Conservation (phyloP, 1,140 invertebrate species). For the Pogonomyrmex californicus region DNA sequence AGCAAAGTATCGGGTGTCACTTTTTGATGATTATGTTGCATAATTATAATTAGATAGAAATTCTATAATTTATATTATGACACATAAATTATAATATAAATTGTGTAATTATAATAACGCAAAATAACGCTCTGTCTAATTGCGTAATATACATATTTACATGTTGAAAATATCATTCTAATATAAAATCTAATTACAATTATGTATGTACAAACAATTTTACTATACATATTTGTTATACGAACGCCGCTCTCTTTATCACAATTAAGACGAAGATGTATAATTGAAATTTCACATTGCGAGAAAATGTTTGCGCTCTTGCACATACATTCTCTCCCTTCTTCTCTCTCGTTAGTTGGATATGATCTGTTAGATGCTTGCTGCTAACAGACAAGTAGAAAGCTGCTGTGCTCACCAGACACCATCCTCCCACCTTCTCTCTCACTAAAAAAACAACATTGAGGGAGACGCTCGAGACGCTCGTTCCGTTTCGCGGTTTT, state of each 20-base stretch:
- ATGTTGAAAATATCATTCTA: neutral
- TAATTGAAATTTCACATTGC: conserved; percentile 11
- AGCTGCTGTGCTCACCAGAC: conserved; percentile 39
- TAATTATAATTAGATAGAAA: conserved; percentile 23
- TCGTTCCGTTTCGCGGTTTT: conserved; percentile 34
- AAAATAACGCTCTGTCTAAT: neutral
- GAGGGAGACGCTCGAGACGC: neutral
- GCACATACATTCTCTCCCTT: conserved; percentile 37
- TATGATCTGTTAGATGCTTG: conserved; percentile 49
- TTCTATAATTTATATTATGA: neutral
- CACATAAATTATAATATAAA: conserved; percentile 4
- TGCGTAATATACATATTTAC: neutral
- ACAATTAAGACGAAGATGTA: conserved; percentile 12
- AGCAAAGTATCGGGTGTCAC: neutral
- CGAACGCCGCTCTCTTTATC: neutral
- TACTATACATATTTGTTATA: neutral
- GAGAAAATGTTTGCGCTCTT: conserved; percentile 34
- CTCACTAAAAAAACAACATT: conserved; percentile 39
- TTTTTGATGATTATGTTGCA: conserved; percentile 4
- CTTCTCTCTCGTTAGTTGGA: conserved; percentile 28
- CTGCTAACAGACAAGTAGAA: conserved; percentile 56
- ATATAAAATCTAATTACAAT: conserved; percentile 21
- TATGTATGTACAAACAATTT: neutral
- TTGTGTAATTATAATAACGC: neutral
- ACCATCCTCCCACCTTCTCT: conserved; percentile 41